Conservation (phyloP, 1,140 invertebrate species). For the Coptotermes formosanus region DNA sequence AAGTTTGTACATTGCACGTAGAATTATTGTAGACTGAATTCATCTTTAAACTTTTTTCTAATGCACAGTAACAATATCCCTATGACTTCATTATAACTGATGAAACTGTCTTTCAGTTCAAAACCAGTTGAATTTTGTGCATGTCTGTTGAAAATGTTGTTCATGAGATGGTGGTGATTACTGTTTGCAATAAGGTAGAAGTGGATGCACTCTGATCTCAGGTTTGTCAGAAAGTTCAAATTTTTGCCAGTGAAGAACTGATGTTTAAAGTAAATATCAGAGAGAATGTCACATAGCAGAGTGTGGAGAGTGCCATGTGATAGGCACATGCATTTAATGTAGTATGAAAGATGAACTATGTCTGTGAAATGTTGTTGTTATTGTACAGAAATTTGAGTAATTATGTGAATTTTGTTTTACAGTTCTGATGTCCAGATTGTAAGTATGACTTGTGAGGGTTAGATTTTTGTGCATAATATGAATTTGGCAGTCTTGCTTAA, state of each 20-base stretch:
- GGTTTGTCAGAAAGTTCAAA: slow-evolving; percentile 2
- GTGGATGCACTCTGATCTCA: slow-evolving; percentile 4
- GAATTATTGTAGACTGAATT: not conserved
- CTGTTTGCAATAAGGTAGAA: not conserved
- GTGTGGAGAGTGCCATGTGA: not conserved
- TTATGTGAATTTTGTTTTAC: not conserved
- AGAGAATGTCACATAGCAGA: not conserved
- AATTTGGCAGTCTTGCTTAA: not conserved
- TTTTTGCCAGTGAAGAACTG: not conserved
- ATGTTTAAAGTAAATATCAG: not conserved
- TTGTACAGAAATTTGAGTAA: slow-evolving; percentile 15
- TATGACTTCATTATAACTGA: too few relatives aligned
- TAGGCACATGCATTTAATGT: not conserved
- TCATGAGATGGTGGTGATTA: not conserved
- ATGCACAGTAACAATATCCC: too few relatives aligned
- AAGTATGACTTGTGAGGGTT: not conserved
- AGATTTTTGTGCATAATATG: slow-evolving; percentile 1
- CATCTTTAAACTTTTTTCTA: not conserved
- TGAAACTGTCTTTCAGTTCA: not conserved
- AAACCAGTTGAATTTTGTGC: not conserved
- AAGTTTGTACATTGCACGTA: not conserved
- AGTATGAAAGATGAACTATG: not conserved
- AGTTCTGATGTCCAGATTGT: not conserved
- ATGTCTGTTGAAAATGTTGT: not conserved
- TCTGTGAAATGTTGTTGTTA: slow-evolving; percentile 5